These are phyloP conservation scores for Trachemys scripta DNA, from an alignment of 2,113 vertebrate genomes.

Conservation along the genomic window DNA sequence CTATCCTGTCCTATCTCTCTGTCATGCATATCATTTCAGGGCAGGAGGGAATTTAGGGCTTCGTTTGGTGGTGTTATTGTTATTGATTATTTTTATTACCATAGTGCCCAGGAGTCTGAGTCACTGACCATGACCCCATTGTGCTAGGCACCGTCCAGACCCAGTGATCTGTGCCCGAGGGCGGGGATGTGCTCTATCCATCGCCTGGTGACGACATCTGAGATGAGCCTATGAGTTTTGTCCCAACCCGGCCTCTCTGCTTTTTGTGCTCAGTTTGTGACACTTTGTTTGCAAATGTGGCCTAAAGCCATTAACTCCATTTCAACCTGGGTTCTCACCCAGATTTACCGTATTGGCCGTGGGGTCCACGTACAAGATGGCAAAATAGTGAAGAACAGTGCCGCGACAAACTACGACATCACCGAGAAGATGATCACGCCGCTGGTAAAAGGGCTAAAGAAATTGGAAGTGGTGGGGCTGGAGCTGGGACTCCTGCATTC, in stretches of 20 bases:
- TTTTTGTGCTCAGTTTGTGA: neutral
- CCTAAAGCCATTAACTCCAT: fast-evolving
- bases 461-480: neutral
- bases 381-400: slow-evolving; percentile 83
- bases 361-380: slow-evolving; percentile 81
- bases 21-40: neutral
- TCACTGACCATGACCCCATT: neutral
- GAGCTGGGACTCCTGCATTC: neutral
- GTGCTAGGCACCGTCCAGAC: neutral
- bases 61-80: neutral
- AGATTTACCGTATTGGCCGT: slow-evolving; percentile 83
- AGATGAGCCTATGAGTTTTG: neutral
- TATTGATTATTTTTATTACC: neutral
- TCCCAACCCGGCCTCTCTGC: neutral
- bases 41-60: neutral
- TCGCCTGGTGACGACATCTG: neutral
- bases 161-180: neutral
- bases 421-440: slow-evolving; percentile 85
- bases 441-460: slow-evolving; percentile 71
- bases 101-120: neutral
- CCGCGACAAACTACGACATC: slow-evolving; percentile 80
- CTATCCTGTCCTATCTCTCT: neutral
- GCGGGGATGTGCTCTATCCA: neutral
- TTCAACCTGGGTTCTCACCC: neutral
- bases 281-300: neutral